These are phyloP conservation scores for Drosophila mimica DNA, from an alignment of 2,888 invertebrate species.

Conservation along the genomic window DNA sequence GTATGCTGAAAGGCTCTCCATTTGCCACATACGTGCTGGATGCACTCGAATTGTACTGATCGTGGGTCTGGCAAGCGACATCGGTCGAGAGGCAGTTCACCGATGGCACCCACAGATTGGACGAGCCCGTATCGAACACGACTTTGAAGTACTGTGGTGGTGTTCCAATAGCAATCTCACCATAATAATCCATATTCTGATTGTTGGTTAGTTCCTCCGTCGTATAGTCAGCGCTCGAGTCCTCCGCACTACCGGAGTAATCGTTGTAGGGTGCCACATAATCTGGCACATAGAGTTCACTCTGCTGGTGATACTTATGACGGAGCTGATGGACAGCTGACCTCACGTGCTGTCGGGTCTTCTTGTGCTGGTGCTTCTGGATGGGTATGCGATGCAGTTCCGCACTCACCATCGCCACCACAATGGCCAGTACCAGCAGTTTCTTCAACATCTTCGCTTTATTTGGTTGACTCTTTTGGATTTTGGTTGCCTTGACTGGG, in stretches of 20 bases:
- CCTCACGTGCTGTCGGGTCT: conserved; percentile 33
- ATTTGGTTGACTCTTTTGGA: conserved; percentile 4
- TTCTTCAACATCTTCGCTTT: conserved; percentile 62
- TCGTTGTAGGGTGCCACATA: conserved; percentile 43
- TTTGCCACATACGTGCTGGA: conserved; percentile 93
- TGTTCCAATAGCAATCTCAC: conserved; percentile 94
- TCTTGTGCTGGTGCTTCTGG: conserved; percentile 60
- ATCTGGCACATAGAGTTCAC: conserved; percentile 31
- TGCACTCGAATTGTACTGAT: conserved; percentile 95
- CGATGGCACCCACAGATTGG: conserved; percentile 99
- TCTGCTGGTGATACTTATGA: conserved; percentile 53
- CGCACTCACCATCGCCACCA: conserved; percentile 65
- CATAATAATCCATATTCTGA: conserved; percentile 97
- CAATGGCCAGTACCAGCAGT: conserved; percentile 59
- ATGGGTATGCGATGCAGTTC: conserved; percentile 70
- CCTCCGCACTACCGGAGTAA: conserved; percentile 14
- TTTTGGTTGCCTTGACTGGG: conserved; percentile 40
- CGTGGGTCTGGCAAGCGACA: conserved; percentile 97
- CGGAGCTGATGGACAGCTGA: conserved; percentile 44
- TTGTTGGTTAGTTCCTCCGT: conserved; percentile 90
- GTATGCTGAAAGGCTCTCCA: conserved; percentile 95
- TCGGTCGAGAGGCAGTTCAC: conserved; percentile 96
- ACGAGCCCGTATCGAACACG: conserved; percentile 97
- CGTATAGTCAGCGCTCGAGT: conserved; percentile 30
- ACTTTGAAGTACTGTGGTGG: conserved; percentile 96